These are phyloP conservation scores for Ara ararauna DNA, from an alignment of 2,797 vertebrate species.

Conservation along the genomic window DNA sequence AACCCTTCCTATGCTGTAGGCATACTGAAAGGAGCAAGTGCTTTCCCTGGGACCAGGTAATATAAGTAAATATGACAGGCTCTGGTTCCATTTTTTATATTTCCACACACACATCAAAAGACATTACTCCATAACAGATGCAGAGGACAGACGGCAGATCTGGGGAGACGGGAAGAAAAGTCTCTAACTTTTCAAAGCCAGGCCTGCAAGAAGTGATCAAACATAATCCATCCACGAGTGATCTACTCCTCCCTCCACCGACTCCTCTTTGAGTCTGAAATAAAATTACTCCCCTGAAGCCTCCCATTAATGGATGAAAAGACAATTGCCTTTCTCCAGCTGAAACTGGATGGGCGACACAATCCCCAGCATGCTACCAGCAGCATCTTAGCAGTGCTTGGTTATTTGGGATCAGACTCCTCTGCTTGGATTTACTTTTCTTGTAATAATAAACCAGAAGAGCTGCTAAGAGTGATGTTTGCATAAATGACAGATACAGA, in stretches of 20 bases:
- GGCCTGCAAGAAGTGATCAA: constrained; percentile 58
- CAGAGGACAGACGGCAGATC: constrained; percentile 72
- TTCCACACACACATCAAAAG: constrained; percentile 69
- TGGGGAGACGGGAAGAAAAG: constrained; percentile 45
- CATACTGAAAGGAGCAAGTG: constrained; percentile 63
- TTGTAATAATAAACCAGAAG: neutral
- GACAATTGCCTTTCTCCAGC: constrained; percentile 20
- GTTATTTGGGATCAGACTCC: neutral
- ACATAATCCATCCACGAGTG: neutral
- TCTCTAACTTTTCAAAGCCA: constrained; percentile 47
- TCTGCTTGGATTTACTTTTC: neutral
- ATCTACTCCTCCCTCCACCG: constrained; percentile 21
- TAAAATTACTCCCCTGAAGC: constrained; percentile 48
- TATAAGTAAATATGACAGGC: constrained; percentile 75
- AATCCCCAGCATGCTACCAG: neutral
- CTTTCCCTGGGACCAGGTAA: constrained; percentile 67
- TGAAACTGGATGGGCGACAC: neutral
- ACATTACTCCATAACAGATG: constrained; percentile 65
- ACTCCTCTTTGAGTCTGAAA: constrained; percentile 20
- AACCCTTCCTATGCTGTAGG: constrained; percentile 63
- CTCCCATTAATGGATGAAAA: constrained; percentile 20
- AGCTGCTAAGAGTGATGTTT: neutral
- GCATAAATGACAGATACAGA: constrained; percentile 5
- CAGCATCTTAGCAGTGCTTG: rapidly evolving
- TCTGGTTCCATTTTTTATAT: constrained; percentile 49